Conservation (phyloP, 2,888 invertebrate genomes). For the Chrysolina americana region DNA sequence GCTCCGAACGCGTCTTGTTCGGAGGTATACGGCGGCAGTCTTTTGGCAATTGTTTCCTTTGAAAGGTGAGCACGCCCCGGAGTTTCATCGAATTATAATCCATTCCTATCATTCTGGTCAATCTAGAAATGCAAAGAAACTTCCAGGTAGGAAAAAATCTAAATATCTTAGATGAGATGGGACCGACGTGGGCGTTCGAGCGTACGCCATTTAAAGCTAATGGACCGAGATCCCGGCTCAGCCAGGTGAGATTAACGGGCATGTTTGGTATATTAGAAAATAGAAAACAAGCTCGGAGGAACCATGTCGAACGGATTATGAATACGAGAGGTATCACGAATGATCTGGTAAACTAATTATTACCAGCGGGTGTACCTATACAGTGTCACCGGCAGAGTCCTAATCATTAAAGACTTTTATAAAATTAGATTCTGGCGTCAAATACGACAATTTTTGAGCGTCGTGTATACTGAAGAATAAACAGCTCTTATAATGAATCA, state of each 20-base stretch:
- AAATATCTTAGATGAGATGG: slow-evolving; percentile 61
- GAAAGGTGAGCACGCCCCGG: slow-evolving; percentile 48
- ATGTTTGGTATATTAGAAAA: slow-evolving; percentile 13
- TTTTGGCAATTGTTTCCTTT: slow-evolving; percentile 40
- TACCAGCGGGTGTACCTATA: neutral
- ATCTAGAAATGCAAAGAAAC: slow-evolving; percentile 49
- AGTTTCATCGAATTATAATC: slow-evolving; percentile 54
- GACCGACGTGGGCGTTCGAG: slow-evolving; percentile 68
- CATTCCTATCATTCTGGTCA: slow-evolving; percentile 50
- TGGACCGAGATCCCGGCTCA: slow-evolving; percentile 62
- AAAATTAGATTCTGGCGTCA: too few species aligned
- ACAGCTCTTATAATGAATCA: too few species aligned
- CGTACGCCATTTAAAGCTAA: slow-evolving; percentile 65
- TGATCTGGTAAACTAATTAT: neutral
- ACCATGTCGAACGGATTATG: slow-evolving; percentile 28
- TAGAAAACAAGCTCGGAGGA: slow-evolving; percentile 30
- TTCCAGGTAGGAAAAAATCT: slow-evolving; percentile 47
- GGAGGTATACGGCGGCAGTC: slow-evolving; percentile 40
- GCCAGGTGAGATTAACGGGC: slow-evolving; percentile 50
- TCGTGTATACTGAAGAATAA: too few species aligned
- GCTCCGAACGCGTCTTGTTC: slow-evolving; percentile 26
- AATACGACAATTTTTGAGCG: too few species aligned
- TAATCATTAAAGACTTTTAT: too few species aligned
- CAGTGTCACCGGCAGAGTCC: neutral
- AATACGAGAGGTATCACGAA: slow-evolving; percentile 1